A percentile compares a stretch with the other conserved stretches of the same genome.
These are phyloP conservation scores for Genyomyrus donnyi DNA, from an alignment of 2,113 vertebrate species.

Conservation along the genomic window DNA sequence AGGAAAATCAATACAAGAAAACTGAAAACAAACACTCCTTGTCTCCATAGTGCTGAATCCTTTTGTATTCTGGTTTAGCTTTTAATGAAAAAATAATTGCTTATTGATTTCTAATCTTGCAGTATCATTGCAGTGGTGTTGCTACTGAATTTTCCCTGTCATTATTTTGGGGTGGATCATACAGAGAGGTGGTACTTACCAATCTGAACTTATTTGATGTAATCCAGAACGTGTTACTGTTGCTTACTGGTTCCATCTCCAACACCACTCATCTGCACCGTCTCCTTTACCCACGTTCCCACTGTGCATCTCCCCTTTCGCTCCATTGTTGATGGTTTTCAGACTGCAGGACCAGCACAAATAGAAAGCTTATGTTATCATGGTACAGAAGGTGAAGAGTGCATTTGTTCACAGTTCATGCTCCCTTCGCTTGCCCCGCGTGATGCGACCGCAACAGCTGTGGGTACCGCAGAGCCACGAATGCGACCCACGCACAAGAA, in stretches of 20 bases:
- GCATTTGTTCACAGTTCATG: not conserved
- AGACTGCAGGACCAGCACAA: not conserved
- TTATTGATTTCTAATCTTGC: constrained; percentile 14
- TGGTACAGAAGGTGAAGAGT: not conserved
- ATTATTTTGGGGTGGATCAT: not conserved
- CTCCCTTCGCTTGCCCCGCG: not conserved
- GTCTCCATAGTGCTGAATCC: not conserved
- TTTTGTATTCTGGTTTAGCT: not conserved
- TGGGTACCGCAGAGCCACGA: not conserved
- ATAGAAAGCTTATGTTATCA: not conserved
- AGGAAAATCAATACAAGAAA: constrained; percentile 6
- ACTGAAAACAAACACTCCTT: not conserved
- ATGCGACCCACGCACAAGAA: not conserved
- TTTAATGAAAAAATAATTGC: constrained; percentile 15
- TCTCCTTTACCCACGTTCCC: not conserved
- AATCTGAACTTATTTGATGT: not conserved
- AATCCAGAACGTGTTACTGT: not conserved
- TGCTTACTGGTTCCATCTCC: not conserved
- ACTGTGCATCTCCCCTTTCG: not conserved
- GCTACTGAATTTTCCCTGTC: not conserved
- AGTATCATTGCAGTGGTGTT: not conserved
- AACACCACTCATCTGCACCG: not conserved
- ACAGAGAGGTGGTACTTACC: not conserved
- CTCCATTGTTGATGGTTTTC: not conserved
- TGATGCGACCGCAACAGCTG: not conserved